Conservation (phyloP, 2,888 invertebrate genomes). For the Drosophila pseudotalamancana region DNA sequence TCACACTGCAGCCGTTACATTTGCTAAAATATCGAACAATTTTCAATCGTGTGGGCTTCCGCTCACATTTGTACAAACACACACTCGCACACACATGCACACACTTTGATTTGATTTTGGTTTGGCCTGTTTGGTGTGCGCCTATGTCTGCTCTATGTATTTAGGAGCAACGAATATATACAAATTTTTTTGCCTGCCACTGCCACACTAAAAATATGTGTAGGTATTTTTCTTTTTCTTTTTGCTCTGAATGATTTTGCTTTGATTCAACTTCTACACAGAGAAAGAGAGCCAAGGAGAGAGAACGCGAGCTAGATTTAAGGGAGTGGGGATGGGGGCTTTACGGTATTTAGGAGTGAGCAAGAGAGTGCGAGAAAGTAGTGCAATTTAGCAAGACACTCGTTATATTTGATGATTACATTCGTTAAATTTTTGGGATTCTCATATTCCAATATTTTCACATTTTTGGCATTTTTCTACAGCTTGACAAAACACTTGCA, state of each 20-base stretch:
- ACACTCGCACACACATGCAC: slow-evolving; percentile 25
- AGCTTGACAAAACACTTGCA: slow-evolving; percentile 37
- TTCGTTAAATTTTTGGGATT: slow-evolving; percentile 31
- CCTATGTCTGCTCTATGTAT: slow-evolving; percentile 43
- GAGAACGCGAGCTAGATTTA: slow-evolving; percentile 18
- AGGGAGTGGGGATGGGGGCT: not conserved
- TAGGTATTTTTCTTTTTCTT: slow-evolving; percentile 52
- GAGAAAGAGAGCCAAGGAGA: slow-evolving; percentile 38
- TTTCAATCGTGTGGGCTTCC: slow-evolving; percentile 52
- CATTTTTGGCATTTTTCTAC: slow-evolving; percentile 28
- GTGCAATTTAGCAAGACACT: slow-evolving; percentile 56
- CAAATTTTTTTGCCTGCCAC: slow-evolving; percentile 63
- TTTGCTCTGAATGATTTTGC: slow-evolving; percentile 65
- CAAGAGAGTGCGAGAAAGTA: slow-evolving; percentile 24
- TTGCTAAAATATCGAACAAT: slow-evolving; percentile 51
- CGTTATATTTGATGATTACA: slow-evolving; percentile 39
- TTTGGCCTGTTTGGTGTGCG: slow-evolving; percentile 19
- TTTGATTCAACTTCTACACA: slow-evolving; percentile 63
- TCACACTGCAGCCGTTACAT: slow-evolving; percentile 27
- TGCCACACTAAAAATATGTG: slow-evolving; percentile 71
- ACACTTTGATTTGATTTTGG: slow-evolving; percentile 31
- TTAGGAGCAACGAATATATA: slow-evolving; percentile 76
- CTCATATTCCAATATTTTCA: slow-evolving; percentile 27
- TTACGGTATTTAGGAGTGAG: slow-evolving; percentile 7
- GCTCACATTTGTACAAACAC: slow-evolving; percentile 36